phyloP scores from a whole-genome alignment of 1,140 invertebrate genomes.

The Drosophila nasuta region DNA sequence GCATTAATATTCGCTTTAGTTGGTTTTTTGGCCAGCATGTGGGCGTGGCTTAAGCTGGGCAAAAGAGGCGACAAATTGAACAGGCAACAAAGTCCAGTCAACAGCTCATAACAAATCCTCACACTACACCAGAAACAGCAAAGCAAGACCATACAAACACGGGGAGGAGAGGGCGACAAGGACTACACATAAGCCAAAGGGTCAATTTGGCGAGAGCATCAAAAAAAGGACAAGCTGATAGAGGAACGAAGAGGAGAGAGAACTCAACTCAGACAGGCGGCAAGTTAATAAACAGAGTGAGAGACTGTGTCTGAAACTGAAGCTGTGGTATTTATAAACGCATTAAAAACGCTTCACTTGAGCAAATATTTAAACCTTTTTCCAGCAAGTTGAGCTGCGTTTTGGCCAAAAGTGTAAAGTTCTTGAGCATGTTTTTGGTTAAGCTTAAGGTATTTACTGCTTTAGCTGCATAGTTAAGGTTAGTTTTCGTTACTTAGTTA shows the following conservation, averaged over 20 bases:
- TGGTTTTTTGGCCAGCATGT: constrained; percentile 27
- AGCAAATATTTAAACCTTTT: constrained; percentile 36
- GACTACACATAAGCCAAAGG: constrained; percentile 44
- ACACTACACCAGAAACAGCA: constrained; percentile 3
- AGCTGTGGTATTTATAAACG: constrained; percentile 63
- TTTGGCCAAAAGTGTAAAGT: background rate
- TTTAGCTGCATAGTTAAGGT: background rate
- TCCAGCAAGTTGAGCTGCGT: background rate
- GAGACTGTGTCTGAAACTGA: constrained; percentile 1
- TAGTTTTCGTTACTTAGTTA: background rate
- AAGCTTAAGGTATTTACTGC: constrained; percentile 9
- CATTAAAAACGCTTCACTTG: constrained; percentile 71
- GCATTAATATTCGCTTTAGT: constrained; percentile 72
- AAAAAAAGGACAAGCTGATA: constrained; percentile 51
- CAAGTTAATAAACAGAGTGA: constrained; percentile 49
- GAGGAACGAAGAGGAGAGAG: constrained; percentile 20
- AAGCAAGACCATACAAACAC: constrained; percentile 16
- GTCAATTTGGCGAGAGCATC: constrained; percentile 66
- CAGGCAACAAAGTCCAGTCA: constrained; percentile 29
- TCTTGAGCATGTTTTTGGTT: background rate
- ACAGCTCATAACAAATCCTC: constrained; percentile 65
- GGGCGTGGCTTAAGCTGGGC: constrained; percentile 64
- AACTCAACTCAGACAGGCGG: constrained; percentile 16
- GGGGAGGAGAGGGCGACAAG: background rate
- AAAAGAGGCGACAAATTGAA: constrained; percentile 50